A percentile compares a stretch with the other conserved stretches of the same genome.
phyloP scores from a whole-genome alignment of 2,797 vertebrate genomes.

The Lepilemur ruficaudatus region DNA sequence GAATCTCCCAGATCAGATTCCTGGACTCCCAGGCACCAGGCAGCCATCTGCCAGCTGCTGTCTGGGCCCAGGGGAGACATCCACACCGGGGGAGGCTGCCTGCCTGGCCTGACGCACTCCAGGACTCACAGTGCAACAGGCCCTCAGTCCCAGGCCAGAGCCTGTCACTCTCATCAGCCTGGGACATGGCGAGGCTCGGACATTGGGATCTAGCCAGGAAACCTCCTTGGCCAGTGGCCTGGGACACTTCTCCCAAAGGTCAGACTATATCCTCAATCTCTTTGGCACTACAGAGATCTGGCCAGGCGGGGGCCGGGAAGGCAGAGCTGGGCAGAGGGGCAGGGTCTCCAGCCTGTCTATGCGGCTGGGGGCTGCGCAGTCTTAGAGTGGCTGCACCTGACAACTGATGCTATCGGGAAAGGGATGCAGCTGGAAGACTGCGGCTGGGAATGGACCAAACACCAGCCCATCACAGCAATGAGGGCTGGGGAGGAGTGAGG shows the following conservation, averaged over 20 bases:
- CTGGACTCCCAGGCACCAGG: slow-evolving; percentile 62
- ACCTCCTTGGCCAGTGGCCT: not conserved
- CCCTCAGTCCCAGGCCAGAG: not conserved
- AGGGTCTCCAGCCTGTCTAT: not conserved
- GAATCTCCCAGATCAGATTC: slow-evolving; percentile 70
- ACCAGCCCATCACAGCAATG: not conserved
- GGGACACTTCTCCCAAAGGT: not conserved
- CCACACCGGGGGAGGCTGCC: not conserved
- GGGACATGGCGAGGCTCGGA: not conserved
- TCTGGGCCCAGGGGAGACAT: slow-evolving; percentile 64
- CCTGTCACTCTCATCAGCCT: not conserved
- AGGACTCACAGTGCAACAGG: not conserved
- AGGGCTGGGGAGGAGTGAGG: not conserved
- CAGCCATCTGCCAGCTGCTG: slow-evolving; percentile 69
- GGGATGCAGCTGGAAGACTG: not conserved
- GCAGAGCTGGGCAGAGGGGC: not conserved
- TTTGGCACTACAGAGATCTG: not conserved
- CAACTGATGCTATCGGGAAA: not conserved
- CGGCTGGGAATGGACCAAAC: not conserved
- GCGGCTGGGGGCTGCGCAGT: not conserved
- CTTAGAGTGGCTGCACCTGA: not conserved
- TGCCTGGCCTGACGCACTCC: not conserved
- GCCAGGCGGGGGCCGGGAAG: not conserved
- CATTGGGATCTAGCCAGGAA: not conserved
- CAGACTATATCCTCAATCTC: not conserved